Conservation (phyloP, 2,113 vertebrate genomes). For the Xerus inauris region DNA sequence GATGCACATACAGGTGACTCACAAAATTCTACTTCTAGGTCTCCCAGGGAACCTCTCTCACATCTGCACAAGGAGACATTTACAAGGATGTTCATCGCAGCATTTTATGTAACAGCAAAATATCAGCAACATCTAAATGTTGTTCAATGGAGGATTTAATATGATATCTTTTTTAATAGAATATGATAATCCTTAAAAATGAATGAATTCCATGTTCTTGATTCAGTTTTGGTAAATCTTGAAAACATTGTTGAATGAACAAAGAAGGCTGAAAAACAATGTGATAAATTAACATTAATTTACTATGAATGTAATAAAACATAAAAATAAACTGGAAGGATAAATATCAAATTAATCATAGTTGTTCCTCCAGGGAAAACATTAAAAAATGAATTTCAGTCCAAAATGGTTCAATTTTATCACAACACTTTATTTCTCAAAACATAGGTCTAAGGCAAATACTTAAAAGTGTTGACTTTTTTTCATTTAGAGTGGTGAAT, state of each 20-base stretch:
- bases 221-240: slow-evolving; percentile 2
- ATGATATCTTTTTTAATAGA: slow-evolving; percentile 30
- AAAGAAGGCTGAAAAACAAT: not conserved
- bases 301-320: not conserved
- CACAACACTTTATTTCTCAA: slow-evolving; percentile 32
- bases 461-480: not conserved
- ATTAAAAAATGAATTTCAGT: too few species aligned
- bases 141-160: not conserved
- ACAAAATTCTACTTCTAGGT: not conserved
- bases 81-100: not conserved
- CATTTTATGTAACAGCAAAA: not conserved
- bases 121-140: not conserved
- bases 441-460: slow-evolving; percentile 16
- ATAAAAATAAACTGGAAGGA: slow-evolving; percentile 5
- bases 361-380: not conserved
- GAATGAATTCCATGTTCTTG: not conserved
- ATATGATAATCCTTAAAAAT: slow-evolving; percentile 41
- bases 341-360: slow-evolving; percentile 40
- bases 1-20: not conserved
- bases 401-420: slow-evolving; percentile 23
- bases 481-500: not conserved
- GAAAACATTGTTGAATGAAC: not conserved
- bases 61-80: not conserved
- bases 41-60: not conserved
- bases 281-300: not conserved